Conservation (phyloP, 1,140 invertebrate genomes). For the Tetraneura akinire region DNA sequence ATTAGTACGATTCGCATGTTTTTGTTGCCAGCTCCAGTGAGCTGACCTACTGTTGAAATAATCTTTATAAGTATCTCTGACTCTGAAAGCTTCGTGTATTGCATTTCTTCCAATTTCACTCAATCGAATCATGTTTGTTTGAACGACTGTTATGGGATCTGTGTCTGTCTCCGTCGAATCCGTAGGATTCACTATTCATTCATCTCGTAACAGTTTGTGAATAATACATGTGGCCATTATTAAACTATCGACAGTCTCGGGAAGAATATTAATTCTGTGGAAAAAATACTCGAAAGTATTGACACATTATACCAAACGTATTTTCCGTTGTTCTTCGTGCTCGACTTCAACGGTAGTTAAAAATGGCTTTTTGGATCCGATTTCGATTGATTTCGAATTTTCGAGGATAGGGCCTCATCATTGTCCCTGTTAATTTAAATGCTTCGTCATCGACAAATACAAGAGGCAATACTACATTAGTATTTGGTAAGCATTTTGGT, state of each 20-base stretch:
- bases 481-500: constrained; percentile 51
- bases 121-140: background rate
- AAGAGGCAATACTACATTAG: constrained; percentile 53
- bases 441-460: constrained; percentile 55
- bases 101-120: background rate
- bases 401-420: constrained; percentile 49
- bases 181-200: background rate
- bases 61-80: background rate
- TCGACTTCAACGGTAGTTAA: background rate
- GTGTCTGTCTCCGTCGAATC: constrained; percentile 12
- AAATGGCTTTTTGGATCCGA: background rate
- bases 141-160: background rate
- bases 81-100: background rate
- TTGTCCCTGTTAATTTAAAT: constrained; percentile 25
- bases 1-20: background rate
- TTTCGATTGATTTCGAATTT: background rate
- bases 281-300: constrained; percentile 58
- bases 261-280: constrained; percentile 56
- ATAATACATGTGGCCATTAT: constrained; percentile 55
- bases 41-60: background rate
- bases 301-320: constrained; percentile 60
- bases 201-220: constrained; percentile 54
- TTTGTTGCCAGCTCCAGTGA: constrained; percentile 14
- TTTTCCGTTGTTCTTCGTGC: constrained; percentile 60
- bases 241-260: constrained; percentile 57